Evolutionary conservation across 2,113 vertebrate genomes (phyloP), one percentile per base, ranked within the genome.

Genomic region (Malurus cyaneus): DNA sequence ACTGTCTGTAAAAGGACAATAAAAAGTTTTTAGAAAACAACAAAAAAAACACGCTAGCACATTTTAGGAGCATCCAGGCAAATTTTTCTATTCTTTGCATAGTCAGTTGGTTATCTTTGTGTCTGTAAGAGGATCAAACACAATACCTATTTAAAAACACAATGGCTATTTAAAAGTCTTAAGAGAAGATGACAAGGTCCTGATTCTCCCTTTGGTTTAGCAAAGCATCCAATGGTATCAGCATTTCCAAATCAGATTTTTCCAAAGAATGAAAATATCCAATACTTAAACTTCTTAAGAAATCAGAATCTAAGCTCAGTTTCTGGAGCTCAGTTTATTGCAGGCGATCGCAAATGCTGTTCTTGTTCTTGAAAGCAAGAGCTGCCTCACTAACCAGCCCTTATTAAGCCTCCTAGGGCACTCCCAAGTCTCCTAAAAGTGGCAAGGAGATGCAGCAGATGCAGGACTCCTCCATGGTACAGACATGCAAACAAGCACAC

Each of bases 401-500:
- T 67, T 18, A 46, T 3, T 19, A 59, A 66, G 44, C 8, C 23
- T 42, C 20, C 26, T 32, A 86, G 11, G 11, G 12, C 9, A 57
- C 7, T 9, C n/a, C 18, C 69, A 36, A 44, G 61, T 64, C 14
- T 54, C 26, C 26, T 3, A 0, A 10, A 89, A 92, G 52, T 9
- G 6, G 25, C 8, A 64, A 80, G 28, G 28, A 84, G 32, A 78
- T 31, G 24, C 29, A 50, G 47, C 46, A 74, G 65, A 49, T 21
- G 4, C 21, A 32, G 1, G 2, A 41, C 14, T 44, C 26, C 49
- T 20, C 26, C 16, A 9, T 0, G 8, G 12, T 12, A 61, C 32
- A 41, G 8, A 66, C 21, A 24, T 5, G 65, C 39, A 61, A 18
- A 53, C 10, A 2, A 1, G 21, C 18, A 59, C 0, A 0, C n/a